These are phyloP conservation scores for Periparus ater DNA, from an alignment of 2,797 vertebrate genomes.

Conservation along the genomic window DNA sequence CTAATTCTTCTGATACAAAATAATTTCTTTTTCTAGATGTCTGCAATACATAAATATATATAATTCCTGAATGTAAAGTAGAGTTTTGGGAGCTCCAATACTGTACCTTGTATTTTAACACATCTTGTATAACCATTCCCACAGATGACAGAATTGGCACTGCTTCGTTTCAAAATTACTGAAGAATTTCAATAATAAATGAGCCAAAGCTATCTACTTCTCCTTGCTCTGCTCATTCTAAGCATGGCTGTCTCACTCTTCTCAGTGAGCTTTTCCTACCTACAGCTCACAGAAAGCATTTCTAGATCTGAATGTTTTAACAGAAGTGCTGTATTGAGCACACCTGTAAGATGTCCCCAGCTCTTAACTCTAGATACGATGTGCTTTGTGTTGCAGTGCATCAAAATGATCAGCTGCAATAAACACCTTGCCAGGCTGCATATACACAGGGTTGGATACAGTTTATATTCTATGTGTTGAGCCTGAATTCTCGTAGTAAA, in stretches of 20 bases:
- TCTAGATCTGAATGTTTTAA: neutral
- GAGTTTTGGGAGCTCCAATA: neutral
- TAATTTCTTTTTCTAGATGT: neutral
- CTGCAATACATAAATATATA: neutral
- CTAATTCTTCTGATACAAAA: neutral
- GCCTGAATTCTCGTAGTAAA: neutral
- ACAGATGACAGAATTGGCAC: neutral
- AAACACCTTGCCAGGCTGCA: neutral
- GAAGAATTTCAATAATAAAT: neutral
- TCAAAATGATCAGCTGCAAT: neutral
- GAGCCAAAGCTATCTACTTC: neutral
- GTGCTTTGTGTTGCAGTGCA: neutral
- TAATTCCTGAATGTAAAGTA: neutral
- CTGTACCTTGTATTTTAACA: neutral
- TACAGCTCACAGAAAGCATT: neutral
- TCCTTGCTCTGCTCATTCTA: neutral
- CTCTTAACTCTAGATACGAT: neutral
- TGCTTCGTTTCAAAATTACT: neutral
- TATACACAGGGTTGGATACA: accelerated
- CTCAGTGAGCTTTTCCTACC: neutral
- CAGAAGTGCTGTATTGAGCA: neutral
- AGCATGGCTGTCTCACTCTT: neutral
- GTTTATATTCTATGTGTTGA: neutral
- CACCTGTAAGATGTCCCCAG: neutral
- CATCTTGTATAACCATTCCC: neutral